phyloP scores from a whole-genome alignment of 2,113 vertebrate genomes.

The Ctenomys sociabilis region DNA sequence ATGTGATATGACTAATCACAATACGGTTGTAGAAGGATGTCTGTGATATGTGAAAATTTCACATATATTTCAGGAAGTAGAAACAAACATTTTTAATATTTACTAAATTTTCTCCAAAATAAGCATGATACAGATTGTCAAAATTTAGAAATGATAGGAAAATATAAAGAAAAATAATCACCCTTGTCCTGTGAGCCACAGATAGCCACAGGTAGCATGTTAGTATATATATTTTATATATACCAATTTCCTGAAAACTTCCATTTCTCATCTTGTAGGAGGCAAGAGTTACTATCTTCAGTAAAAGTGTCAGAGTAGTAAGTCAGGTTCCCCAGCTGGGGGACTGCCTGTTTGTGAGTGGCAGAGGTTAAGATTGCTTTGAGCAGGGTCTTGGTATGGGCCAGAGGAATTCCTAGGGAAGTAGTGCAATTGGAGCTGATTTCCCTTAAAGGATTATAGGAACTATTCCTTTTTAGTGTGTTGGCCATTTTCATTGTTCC shows the following conservation, averaged over 20 bases:
- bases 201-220: background rate
- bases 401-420: background rate
- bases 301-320: background rate
- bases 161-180: background rate
- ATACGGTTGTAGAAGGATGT: background rate
- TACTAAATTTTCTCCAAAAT: background rate
- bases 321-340: background rate
- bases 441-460: background rate
- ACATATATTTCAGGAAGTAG: background rate
- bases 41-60: background rate
- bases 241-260: background rate
- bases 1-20: background rate
- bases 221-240: background rate
- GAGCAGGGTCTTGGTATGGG: background rate
- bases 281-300: background rate
- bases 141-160: background rate
- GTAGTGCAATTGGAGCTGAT: background rate
- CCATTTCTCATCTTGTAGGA: background rate
- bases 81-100: conserved; percentile 1
- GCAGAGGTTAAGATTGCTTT: background rate
- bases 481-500: background rate
- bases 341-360: background rate
- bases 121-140: background rate
- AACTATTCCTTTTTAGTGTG: background rate
- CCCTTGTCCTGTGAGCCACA: background rate